Evolutionary conservation across 1,140 invertebrate species (phyloP).

Genomic region (Diorhabda sublineata): DNA sequence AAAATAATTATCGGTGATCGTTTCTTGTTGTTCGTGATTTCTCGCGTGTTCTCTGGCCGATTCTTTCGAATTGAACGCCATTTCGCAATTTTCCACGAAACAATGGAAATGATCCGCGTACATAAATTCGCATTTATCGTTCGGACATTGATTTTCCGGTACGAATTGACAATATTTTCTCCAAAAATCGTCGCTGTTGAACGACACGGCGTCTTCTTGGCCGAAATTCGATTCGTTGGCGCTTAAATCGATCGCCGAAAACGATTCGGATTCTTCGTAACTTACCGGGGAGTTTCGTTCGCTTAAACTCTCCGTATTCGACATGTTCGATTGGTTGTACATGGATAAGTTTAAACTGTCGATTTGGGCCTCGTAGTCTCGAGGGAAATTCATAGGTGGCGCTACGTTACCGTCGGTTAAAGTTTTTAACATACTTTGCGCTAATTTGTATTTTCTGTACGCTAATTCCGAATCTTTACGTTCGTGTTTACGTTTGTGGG

Average conservation of each 20-base stretch:
- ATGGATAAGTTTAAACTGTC: conserved; percentile 38
- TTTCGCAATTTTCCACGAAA: conserved; percentile 61
- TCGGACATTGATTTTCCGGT: conserved; percentile 49
- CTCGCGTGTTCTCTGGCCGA: conserved; percentile 80
- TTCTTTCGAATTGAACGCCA: conserved; percentile 69
- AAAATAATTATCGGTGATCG: conserved; percentile 78
- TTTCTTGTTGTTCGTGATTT: conserved; percentile 81
- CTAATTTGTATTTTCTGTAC: conserved; percentile 70
- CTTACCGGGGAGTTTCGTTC: conserved; percentile 44
- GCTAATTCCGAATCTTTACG: conserved; percentile 82
- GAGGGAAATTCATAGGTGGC: conserved; percentile 29
- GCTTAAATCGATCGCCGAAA: conserved; percentile 45
- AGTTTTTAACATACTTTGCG: conserved; percentile 48
- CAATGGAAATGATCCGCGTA: conserved; percentile 80
- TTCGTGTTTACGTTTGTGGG: conserved; percentile 96
- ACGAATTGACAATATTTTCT: conserved; percentile 60
- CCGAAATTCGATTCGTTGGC: conserved; percentile 40
- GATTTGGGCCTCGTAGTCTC: conserved; percentile 39
- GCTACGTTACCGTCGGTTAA: conserved; percentile 36
- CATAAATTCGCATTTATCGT: conserved; percentile 63
- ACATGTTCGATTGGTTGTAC: conserved; percentile 35
- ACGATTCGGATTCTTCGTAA: conserved; percentile 41
- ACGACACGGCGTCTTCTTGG: conserved; percentile 32
- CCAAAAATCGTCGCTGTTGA: conserved; percentile 53
- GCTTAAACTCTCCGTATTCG: conserved; percentile 44